Conservation (phyloP, 2,797 vertebrate genomes). For the Leontopithecus rosalia region DNA sequence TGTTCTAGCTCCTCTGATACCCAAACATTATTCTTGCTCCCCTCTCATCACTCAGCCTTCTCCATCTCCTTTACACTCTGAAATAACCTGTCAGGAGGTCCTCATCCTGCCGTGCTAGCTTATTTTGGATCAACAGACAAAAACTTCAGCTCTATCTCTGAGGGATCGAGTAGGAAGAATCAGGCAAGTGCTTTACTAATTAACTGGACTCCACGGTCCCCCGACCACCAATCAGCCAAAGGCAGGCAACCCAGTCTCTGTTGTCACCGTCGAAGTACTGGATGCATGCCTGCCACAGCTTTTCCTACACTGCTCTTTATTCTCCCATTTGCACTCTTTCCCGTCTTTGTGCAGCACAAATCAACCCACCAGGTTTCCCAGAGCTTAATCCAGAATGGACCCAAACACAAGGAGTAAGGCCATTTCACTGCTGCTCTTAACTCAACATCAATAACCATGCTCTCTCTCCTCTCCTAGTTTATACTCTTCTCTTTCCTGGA, state of each 20-base stretch:
- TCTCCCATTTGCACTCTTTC: not conserved
- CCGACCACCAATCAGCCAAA: not conserved
- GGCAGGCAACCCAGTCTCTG: not conserved
- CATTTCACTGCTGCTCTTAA: not conserved
- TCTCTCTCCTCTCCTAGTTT: not conserved
- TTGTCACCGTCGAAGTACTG: not conserved
- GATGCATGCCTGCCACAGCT: not conserved
- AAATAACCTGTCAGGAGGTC: not conserved
- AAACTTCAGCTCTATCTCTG: not conserved
- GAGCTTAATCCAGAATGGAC: not conserved
- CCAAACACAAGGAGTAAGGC: not conserved
- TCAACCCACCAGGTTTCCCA: not conserved
- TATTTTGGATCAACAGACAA: not conserved
- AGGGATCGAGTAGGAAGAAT: not conserved
- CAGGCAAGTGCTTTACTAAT: not conserved
- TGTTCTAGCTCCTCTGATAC: not conserved
- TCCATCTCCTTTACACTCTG: not conserved
- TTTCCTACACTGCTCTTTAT: too few species aligned
- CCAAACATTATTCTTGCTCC: not conserved
- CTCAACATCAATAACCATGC: accelerated
- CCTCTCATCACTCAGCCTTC: not conserved
- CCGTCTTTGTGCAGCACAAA: not conserved
- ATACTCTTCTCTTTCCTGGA: not conserved
- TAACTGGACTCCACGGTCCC: not conserved
- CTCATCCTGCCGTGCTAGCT: too few species aligned